Base-by-base conservation (phyloP, 2,113 vertebrate species). In the Forbesichthys agassizii region DNA sequence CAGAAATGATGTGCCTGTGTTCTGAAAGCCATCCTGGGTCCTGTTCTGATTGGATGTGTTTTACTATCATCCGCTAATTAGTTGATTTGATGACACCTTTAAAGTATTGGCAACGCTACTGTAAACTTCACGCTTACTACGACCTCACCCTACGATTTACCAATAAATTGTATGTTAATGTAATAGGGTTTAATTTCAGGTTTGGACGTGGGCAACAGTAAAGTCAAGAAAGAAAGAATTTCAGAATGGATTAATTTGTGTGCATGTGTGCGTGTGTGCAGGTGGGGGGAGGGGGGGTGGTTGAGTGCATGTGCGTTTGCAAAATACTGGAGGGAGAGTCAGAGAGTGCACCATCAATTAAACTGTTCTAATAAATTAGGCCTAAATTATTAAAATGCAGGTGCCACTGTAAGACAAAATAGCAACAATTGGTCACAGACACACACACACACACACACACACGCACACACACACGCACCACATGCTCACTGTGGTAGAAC, bases 311-410 rank as follows among this genome's bases (percentile, higher is more conserved):
- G 59, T 61, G 33, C 3, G 59, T 6, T 42, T 42, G 36, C 36
- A 42, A 42, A 42, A 42, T 5, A 42, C 36, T 7, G 36, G 36
- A 42, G 36, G 36, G 36, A 42, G 36, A 42, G 36, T 42, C 36
- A 8, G 5, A 42, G 36, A 42, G 36, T 42, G 36, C 36, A 42
- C 36, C 36, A 42, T 27, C 27, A 27, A 27, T 27, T 27, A 42
- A 42, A 8, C 36, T 64, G 56, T 80, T 77, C 61, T 42, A 79
- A 79, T 74, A 78, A 77, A 67, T 79, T 70, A 56, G 9, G 49
- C 55, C 78, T 83, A 58, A 88, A 86, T 88, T 68, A 84, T 83
- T 83, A 74, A 86, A 48, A 69, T 47, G 65, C 62, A 69, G 46
- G 51, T 59, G 48, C 36, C 55, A 27, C 33, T 69, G 61, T 67